Conservation (phyloP, 1,140 invertebrate genomes). For the Maniola jurtina region DNA sequence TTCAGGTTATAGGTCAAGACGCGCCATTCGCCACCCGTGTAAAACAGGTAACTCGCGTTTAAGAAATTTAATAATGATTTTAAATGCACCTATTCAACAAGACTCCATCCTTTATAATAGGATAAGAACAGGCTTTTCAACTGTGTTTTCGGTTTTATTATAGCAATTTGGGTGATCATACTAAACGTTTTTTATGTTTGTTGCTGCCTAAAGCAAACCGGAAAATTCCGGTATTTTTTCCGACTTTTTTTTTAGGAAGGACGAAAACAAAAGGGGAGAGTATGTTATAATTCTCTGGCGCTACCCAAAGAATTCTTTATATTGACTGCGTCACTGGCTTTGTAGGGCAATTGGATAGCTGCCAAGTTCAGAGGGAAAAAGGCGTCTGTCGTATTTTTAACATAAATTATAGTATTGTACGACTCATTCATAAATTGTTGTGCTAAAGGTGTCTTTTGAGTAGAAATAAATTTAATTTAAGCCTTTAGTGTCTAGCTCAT, state of each 20-base stretch:
- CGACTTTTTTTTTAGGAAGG: conserved; percentile 5
- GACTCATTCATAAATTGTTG: background rate
- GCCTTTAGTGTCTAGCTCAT: no score
- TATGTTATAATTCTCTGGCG: conserved; percentile 25
- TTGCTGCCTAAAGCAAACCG: background rate
- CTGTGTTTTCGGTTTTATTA: background rate
- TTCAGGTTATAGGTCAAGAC: no score
- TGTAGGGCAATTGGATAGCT: conserved; percentile 15
- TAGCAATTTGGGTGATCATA: background rate
- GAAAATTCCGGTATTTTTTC: background rate
- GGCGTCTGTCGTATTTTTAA: conserved; percentile 5
- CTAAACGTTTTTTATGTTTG: background rate
- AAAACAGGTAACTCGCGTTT: no score
- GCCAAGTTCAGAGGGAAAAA: conserved; percentile 19
- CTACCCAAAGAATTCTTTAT: conserved; percentile 28
- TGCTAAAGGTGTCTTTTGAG: background rate
- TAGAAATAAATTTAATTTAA: background rate
- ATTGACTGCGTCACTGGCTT: conserved; percentile 24
- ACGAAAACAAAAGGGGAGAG: conserved; percentile 23
- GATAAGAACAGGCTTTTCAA: no score
- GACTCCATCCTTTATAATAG: no score
- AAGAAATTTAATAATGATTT: no score
- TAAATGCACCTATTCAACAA: no score
- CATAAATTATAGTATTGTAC: background rate
- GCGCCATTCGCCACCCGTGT: no score